phyloP scores from a whole-genome alignment of 1,140 invertebrate species.

The Bradynema listronoti region DNA sequence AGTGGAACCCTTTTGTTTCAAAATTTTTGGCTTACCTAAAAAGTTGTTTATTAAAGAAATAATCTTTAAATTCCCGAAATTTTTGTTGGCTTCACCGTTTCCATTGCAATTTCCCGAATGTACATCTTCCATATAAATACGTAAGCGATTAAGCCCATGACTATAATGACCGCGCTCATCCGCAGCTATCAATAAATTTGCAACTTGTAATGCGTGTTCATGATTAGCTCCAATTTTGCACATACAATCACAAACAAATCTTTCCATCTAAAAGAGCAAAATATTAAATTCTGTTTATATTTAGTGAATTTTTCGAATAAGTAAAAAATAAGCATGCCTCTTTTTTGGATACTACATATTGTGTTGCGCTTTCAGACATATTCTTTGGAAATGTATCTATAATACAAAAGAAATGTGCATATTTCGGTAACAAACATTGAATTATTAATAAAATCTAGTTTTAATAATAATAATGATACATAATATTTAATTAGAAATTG shows the following conservation, averaged over 20 bases:
- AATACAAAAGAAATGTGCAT: no score
- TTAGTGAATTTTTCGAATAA: no score
- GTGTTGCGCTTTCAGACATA: no score
- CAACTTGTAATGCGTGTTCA: conserved; percentile 36
- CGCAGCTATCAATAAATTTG: conserved; percentile 35
- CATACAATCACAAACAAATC: conserved; percentile 37
- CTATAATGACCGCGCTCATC: conserved; percentile 38
- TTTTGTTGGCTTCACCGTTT: conserved; percentile 12
- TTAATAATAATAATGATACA: no score
- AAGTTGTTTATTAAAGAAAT: conserved; percentile 5
- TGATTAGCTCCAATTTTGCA: conserved; percentile 17
- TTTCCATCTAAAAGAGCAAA: conserved; percentile 30
- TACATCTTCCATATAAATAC: conserved; percentile 45
- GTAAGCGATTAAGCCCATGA: conserved; percentile 43
- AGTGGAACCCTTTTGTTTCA: conserved; percentile 48
- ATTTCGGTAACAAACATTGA: no score
- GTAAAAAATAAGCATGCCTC: no score
- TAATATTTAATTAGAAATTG: no score
- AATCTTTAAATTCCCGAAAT: background rate
- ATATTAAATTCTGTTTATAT: no score
- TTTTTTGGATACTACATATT: no score
- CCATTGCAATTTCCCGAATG: conserved; percentile 25
- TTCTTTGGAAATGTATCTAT: no score
- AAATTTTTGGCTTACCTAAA: conserved; percentile 32
- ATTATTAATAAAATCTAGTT: no score